These are phyloP conservation scores for Bellardia pandia DNA, from an alignment of 2,888 invertebrate species.

Conservation along the genomic window DNA sequence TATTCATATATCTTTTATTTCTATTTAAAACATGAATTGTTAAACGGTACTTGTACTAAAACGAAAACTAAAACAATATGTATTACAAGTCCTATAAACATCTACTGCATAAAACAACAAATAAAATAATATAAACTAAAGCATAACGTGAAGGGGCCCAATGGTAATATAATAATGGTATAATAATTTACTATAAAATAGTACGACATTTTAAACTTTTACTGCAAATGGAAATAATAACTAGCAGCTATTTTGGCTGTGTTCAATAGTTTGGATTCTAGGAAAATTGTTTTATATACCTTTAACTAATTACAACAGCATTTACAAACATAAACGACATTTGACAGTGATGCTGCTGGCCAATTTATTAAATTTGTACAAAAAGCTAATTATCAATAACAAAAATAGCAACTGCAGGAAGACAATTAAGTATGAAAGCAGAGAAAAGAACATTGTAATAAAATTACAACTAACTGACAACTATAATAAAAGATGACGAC, in stretches of 20 bases:
- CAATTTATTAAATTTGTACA: constrained; percentile 48
- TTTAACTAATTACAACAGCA: not conserved
- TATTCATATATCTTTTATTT: constrained; percentile 19
- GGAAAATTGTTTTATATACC: not conserved
- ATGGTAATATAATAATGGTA: too few species aligned
- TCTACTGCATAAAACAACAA: not conserved
- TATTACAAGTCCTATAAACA: constrained; percentile 37
- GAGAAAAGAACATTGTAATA: constrained; percentile 12
- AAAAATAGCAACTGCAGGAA: constrained; percentile 1
- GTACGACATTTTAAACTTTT: not conserved
- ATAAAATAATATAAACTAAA: not conserved
- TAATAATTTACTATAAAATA: not conserved
- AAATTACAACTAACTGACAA: constrained; percentile 40
- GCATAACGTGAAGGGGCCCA: not conserved
- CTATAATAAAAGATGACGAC: constrained; percentile 16
- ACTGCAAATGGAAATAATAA: not conserved
- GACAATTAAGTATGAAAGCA: not conserved
- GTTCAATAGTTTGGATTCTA: not conserved
- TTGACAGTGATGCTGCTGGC: constrained; percentile 6
- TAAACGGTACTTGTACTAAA: too few species aligned
- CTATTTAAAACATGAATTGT: too few species aligned
- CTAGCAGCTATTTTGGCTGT: not conserved
- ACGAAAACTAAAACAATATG: not conserved
- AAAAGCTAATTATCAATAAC: constrained; percentile 45
- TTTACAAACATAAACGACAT: constrained; percentile 40